Evolutionary conservation across 1,140 invertebrate genomes (phyloP), one percentile per base, ranked within the genome.

Genomic region (Cylas formicarius): DNA sequence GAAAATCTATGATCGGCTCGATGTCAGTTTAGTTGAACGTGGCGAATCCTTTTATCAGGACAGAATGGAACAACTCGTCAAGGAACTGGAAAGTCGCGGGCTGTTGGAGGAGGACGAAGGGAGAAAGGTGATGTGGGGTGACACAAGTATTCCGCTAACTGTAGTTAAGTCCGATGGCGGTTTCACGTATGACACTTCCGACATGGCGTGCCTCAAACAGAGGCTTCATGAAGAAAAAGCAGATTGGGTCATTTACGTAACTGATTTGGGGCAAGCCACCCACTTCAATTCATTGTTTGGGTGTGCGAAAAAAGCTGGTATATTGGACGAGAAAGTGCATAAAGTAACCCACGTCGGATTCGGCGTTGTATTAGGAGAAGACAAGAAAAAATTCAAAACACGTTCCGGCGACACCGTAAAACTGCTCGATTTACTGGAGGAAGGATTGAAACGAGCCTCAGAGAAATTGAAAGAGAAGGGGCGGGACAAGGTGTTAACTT

Each of bases 331-430:
- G 0, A 62, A 67, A 13, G 68, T 72, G 36, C 74, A 79, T 27
- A 74, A 84, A 33, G 69, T 95, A 1, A 90, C 97, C 65, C 90
- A 96, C 71, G 88, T 97, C 20, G 81, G 81, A 10, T 99, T 99
- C 69, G 97, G 97, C 14, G 87, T 99, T 6, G 97, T 99, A 0
- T 70, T 99, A 0, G 97, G 97, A 11, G 95, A 97, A 70, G 95
- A 99, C 71, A 94, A 89, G 65, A 99, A 99, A 64, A 99, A 98
- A 67, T 98, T 99, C 61, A 99, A 99, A 72, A 99, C 96, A 1
- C 76, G 97, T 38, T 97, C 94, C 20, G 95, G 96, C 4, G 95
- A 99, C 52, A 96, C 93, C 5, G 82, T 99, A 0, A 81, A 88
- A 51, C 69, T 99, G 0, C 74, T 76, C 7, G 88, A 97, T 55